A percentile compares a stretch with the other conserved stretches of the same genome.
Conservation (phyloP, 2,797 vertebrate species). For the Gambusia yucatana region DNA sequence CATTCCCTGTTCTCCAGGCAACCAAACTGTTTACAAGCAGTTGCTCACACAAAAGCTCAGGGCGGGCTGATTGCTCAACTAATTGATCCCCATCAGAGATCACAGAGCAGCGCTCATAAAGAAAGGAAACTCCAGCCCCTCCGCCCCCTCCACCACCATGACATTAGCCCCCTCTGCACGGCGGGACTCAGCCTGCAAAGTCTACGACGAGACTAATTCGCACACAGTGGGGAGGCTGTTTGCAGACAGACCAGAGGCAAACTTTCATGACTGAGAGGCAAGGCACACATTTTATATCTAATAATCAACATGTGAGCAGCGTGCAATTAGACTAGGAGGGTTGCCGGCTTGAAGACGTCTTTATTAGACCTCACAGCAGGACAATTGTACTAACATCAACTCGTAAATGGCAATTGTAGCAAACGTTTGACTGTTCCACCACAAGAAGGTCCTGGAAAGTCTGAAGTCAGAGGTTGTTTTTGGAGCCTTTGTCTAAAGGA, state of each 20-base stretch:
- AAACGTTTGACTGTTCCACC: conserved; percentile 7
- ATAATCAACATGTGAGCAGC: conserved; percentile 31
- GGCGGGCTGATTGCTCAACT: conserved; percentile 80
- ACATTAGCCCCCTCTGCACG: conserved; percentile 66
- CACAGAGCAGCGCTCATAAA: conserved; percentile 75
- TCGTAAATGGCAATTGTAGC: conserved; percentile 7
- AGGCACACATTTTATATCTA: conserved; percentile 21
- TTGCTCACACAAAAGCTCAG: conserved; percentile 73
- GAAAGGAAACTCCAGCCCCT: conserved; percentile 59
- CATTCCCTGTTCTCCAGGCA: conserved; percentile 74
- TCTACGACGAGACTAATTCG: conserved; percentile 41
- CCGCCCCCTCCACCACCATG: conserved; percentile 40
- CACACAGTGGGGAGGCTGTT: conserved; percentile 41
- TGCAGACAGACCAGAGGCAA: conserved; percentile 13
- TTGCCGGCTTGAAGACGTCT: conserved; percentile 22
- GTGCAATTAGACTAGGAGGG: conserved; percentile 15
- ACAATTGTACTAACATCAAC: conserved; percentile 19
- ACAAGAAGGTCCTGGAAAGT: conserved; percentile 26
- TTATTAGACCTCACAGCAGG: conserved; percentile 23
- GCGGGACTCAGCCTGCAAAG: conserved; percentile 41
- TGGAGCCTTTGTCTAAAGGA: neutral
- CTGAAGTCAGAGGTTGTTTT: conserved; percentile 23
- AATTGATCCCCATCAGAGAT: conserved; percentile 83
- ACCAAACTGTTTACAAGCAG: conserved; percentile 75
- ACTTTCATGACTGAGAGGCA: conserved; percentile 23